Percentiles rank a stretch among this genome's conserved stretches.
Evolutionary conservation across 1,140 invertebrate species (phyloP).

Genomic region (Drosophila biarmipes): DNA sequence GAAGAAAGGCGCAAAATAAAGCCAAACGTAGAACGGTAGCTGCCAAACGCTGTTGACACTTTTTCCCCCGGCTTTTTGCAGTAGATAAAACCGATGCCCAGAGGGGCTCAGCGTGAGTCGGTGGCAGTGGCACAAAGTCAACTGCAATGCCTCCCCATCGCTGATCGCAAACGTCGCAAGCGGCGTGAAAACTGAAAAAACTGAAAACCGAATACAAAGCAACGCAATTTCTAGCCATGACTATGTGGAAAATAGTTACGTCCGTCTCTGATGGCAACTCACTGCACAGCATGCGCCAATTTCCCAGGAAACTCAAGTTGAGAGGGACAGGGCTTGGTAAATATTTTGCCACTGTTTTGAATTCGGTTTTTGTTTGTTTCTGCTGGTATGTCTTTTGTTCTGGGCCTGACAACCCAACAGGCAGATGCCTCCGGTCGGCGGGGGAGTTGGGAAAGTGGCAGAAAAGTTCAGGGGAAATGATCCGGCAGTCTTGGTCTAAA

Average conservation of each 20-base stretch:
- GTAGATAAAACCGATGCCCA: slow-evolving; percentile 38
- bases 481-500: slow-evolving; percentile 42
- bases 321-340: slow-evolving; percentile 62
- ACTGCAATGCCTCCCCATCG: slow-evolving; percentile 43
- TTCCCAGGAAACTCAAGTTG: slow-evolving; percentile 70
- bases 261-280: slow-evolving; percentile 54
- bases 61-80: slow-evolving; percentile 43
- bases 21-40: slow-evolving; percentile 73
- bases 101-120: slow-evolving; percentile 47
- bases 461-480: slow-evolving; percentile 42
- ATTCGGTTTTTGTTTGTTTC: slow-evolving; percentile 31
- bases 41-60: slow-evolving; percentile 70
- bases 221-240: slow-evolving; percentile 69
- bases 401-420: slow-evolving; percentile 41
- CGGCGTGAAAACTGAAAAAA: slow-evolving; percentile 27
- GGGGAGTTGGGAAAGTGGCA: slow-evolving; percentile 31
- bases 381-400: slow-evolving; percentile 56
- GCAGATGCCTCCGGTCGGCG: slow-evolving; percentile 39
- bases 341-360: slow-evolving; percentile 79
- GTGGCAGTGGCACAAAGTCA: slow-evolving; percentile 22
- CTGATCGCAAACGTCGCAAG: slow-evolving; percentile 53
- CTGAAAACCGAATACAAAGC: slow-evolving; percentile 60
- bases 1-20: slow-evolving; percentile 68
- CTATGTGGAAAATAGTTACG: slow-evolving; percentile 68
- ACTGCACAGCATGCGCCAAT: slow-evolving; percentile 81